Evolutionary conservation across 2,888 invertebrate species (phyloP).

Genomic region (Drosophila incognita): DNA sequence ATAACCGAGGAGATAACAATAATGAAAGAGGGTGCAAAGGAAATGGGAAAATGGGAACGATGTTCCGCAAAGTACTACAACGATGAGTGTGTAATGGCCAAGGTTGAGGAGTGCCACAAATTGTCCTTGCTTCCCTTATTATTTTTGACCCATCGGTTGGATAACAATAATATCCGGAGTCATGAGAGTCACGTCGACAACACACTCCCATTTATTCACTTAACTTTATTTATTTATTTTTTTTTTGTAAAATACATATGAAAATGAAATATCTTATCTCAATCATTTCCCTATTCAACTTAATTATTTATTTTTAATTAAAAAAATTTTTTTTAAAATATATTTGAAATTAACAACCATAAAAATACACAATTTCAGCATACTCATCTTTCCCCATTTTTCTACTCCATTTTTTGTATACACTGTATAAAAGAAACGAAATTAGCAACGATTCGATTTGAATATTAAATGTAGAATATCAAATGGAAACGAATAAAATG

Average conservation of each 20-base stretch:
- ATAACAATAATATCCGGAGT: not conserved
- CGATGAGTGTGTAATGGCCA: not conserved
- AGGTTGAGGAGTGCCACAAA: conserved; percentile 13
- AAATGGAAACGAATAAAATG: not conserved
- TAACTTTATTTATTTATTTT: not conserved
- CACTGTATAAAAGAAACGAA: not conserved
- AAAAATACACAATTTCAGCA: not conserved
- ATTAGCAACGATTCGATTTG: not conserved
- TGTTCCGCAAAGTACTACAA: conserved; percentile 7
- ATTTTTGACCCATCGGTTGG: conserved; percentile 2
- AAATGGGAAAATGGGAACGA: not conserved
- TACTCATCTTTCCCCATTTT: not conserved
- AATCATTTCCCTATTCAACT: too few relatives aligned
- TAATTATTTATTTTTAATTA: not conserved
- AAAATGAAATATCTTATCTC: not conserved
- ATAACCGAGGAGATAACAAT: conserved; percentile 13
- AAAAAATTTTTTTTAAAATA: not conserved
- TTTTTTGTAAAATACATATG: not conserved
- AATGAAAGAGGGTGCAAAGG: conserved; percentile 9
- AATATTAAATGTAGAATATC: not conserved
- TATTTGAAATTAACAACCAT: not conserved
- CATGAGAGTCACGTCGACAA: not conserved
- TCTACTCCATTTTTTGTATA: too few relatives aligned
- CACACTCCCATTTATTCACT: not conserved
- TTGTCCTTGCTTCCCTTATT: not conserved